A percentile compares a stretch with the other conserved stretches of the same genome.
Conservation (phyloP, 2,888 invertebrate genomes). For the Lumbricus terrestris region DNA sequence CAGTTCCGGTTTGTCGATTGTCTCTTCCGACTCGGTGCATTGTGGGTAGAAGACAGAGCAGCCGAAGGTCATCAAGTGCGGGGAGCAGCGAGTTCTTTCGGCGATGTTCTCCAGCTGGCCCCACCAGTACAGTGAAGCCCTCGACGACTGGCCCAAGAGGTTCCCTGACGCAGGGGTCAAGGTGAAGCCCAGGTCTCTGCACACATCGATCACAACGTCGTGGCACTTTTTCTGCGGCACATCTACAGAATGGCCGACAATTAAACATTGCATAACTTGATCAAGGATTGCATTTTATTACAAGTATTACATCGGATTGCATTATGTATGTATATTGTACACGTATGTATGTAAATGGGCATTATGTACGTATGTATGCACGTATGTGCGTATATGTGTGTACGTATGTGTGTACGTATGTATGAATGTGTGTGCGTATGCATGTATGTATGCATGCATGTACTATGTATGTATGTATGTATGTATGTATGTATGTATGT, state of each 20-base stretch:
- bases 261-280: no score
- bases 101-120: neutral
- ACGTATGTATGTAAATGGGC: no score
- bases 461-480: no score
- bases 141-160: neutral
- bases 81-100: neutral
- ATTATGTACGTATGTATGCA: no score
- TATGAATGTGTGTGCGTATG: no score
- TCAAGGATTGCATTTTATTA: no score
- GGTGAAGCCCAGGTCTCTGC: neutral
- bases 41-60: neutral
- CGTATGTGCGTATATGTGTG: no score
- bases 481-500: no score
- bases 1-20: neutral
- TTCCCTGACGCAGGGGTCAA: neutral
- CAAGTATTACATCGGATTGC: no score
- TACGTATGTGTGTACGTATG: no score
- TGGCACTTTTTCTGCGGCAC: neutral
- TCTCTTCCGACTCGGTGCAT: neutral
- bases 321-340: no score
- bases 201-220: neutral
- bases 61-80: constrained; percentile 7
- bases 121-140: neutral
- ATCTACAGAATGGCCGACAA: neutral
- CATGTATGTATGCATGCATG: no score